phyloP scores from a whole-genome alignment of 1,140 invertebrate genomes.

The Amphibalanus amphitrite region DNA sequence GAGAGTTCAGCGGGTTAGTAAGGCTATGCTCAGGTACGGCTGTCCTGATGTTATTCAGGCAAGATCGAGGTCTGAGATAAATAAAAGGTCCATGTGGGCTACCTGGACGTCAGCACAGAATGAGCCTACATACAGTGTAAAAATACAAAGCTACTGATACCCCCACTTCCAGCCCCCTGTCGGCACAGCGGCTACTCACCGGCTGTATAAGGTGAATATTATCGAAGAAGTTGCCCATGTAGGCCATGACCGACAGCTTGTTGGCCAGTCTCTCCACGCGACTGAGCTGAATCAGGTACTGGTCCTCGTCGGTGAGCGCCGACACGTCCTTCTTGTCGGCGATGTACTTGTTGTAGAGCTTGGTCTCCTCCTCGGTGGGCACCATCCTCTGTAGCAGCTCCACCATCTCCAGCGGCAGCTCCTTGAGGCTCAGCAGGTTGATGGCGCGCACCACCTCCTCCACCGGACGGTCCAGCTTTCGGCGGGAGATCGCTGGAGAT shows the following conservation, averaged over 20 bases:
- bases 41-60: too few species aligned
- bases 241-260: conserved; percentile 88
- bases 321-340: conserved; percentile 73
- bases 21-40: too few species aligned
- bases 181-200: conserved; percentile 41
- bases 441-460: conserved; percentile 84
- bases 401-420: conserved; percentile 76
- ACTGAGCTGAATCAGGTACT: conserved; percentile 74
- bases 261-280: conserved; percentile 87
- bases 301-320: conserved; percentile 87
- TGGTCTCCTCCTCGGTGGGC: conserved; percentile 77
- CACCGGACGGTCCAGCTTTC: conserved; percentile 85
- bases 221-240: conserved; percentile 89
- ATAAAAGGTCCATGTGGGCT: too few species aligned
- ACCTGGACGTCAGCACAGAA: too few species aligned
- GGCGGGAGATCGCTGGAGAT: conserved; percentile 52
- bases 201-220: conserved; percentile 80
- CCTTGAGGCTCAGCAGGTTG: conserved; percentile 82
- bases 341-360: conserved; percentile 84
- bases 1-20: conserved; percentile 7
- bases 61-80: too few species aligned
- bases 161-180: too few species aligned
- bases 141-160: too few species aligned
- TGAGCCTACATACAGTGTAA: too few species aligned
- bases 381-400: conserved; percentile 89